Conservation (phyloP, 2,888 invertebrate genomes). For the Achlya flavicornis region DNA sequence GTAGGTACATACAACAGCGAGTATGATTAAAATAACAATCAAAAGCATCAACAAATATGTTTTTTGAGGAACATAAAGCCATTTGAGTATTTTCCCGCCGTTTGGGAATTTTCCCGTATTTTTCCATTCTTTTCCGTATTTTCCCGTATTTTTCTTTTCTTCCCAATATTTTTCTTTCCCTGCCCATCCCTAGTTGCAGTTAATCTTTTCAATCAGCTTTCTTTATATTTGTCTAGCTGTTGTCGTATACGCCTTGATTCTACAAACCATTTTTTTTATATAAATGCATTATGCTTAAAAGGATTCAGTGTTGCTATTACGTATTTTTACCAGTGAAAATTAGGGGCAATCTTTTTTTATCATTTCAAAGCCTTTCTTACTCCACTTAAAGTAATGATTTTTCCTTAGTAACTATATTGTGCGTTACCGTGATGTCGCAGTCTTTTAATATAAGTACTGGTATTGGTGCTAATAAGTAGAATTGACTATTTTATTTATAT, state of each 20-base stretch:
- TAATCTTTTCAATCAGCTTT: neutral
- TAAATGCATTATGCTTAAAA: neutral
- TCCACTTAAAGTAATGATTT: neutral
- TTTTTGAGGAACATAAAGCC: no score
- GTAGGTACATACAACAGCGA: no score
- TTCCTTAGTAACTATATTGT: conserved; percentile 23
- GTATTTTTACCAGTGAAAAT: neutral
- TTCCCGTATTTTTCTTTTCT: no score
- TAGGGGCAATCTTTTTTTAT: neutral
- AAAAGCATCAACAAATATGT: no score
- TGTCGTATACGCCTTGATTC: conserved; percentile 1
- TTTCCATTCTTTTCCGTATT: no score
- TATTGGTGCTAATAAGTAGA: neutral
- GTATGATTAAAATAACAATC: no score
- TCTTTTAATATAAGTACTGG: conserved; percentile 17
- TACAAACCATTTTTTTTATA: neutral
- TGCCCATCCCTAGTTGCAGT: no score
- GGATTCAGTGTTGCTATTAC: neutral
- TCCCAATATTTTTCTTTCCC: no score
- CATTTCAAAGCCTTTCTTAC: neutral
- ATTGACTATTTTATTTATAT: neutral
- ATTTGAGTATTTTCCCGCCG: no score
- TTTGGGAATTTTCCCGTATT: no score
- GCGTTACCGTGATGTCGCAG: conserved; percentile 32
- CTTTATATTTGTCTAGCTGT: neutral